Conservation (phyloP, 2,113 vertebrate species). For the Peromyscus californicus region DNA sequence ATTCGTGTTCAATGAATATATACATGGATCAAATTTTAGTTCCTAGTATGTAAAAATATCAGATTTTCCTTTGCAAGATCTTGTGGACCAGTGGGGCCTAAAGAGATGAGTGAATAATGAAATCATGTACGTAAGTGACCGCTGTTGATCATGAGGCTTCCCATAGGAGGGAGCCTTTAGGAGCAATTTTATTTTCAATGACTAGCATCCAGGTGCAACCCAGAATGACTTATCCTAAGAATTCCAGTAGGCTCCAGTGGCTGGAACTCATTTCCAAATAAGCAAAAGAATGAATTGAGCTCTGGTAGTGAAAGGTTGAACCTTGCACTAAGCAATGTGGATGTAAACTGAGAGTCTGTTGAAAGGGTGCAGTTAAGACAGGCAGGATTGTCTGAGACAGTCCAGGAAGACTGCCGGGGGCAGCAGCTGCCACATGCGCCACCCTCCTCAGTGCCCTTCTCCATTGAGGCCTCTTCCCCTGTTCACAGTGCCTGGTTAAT, state of each 20-base stretch:
- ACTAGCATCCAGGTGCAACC: rapidly evolving
- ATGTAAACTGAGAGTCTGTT: neutral
- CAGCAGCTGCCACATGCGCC: neutral
- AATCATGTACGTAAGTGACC: neutral
- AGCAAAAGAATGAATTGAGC: neutral
- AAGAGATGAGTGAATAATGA: neutral
- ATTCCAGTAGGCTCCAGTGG: neutral
- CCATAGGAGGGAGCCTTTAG: neutral
- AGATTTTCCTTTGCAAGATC: neutral
- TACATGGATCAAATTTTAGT: neutral
- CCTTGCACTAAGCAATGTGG: neutral
- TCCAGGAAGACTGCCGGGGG: neutral
- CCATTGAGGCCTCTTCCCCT: too few relatives aligned
- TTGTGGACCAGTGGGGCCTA: neutral
- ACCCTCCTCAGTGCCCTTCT: neutral
- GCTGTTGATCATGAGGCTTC: neutral
- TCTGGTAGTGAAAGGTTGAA: neutral
- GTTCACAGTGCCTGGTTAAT: neutral
- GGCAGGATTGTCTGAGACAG: neutral
- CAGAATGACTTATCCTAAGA: neutral
- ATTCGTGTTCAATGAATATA: neutral
- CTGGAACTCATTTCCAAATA: neutral
- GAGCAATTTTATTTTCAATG: neutral
- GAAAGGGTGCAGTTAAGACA: neutral
- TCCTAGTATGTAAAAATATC: neutral